Conservation (phyloP, 2,888 invertebrate genomes). For the Pteria penguin region DNA sequence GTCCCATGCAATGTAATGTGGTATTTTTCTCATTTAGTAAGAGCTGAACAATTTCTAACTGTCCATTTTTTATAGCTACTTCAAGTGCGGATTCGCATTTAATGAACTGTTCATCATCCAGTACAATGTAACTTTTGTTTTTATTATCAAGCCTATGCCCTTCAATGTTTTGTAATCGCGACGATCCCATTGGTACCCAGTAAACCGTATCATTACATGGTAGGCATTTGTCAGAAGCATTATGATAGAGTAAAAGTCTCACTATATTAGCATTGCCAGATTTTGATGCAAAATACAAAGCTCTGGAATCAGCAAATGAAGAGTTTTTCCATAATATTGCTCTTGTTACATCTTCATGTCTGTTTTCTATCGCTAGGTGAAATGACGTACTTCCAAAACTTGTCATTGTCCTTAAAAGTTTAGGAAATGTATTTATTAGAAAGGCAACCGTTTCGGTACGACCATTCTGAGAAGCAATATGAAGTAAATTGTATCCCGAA, state of each 20-base stretch:
- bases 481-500: slow-evolving; percentile 5
- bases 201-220: slow-evolving; percentile 1
- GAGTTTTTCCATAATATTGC: not conserved
- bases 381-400: not conserved
- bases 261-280: not conserved
- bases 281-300: not conserved
- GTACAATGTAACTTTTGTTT: not conserved
- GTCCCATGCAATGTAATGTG: not conserved
- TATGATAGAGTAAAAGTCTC: not conserved
- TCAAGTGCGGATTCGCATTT: slow-evolving; percentile 9
- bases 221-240: not conserved
- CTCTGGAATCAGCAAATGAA: not conserved
- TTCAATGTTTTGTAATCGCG: slow-evolving; percentile 3
- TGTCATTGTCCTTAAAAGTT: not conserved
- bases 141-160: not conserved
- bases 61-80: not conserved
- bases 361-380: not conserved
- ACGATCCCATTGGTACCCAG: not conserved
- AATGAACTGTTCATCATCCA: not conserved
- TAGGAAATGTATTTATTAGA: not conserved
- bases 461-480: slow-evolving; percentile 26
- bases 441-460: not conserved
- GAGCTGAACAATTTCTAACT: slow-evolving; percentile 4
- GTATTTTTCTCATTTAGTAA: not conserved
- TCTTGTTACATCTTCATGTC: not conserved